Conservation (phyloP, 2,888 invertebrate species). For the Drosophila mayaguana region DNA sequence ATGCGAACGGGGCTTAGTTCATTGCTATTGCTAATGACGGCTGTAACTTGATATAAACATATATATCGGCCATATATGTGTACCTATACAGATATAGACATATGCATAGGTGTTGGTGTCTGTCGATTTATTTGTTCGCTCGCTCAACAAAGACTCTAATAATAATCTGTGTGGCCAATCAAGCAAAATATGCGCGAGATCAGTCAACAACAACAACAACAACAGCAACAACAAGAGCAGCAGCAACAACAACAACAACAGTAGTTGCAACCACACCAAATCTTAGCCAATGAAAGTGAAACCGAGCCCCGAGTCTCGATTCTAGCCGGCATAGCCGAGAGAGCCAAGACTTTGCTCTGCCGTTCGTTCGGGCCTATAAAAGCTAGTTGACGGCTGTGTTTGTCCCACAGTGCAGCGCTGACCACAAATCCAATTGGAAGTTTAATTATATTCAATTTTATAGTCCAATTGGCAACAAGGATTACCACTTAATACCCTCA, state of each 20-base stretch:
- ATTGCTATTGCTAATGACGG: conserved; percentile 81
- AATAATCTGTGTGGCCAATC: conserved; percentile 82
- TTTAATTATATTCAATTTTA: conserved; percentile 82
- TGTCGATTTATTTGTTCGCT: conserved; percentile 76
- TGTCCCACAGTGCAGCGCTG: conserved; percentile 83
- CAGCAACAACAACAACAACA: conserved; percentile 33
- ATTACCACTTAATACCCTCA: conserved; percentile 28
- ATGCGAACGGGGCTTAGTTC: conserved; percentile 72
- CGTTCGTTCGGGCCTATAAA: conserved; percentile 81
- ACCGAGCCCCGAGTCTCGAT: conserved; percentile 63
- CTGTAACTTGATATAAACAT: conserved; percentile 60
- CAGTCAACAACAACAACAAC: conserved; percentile 69
- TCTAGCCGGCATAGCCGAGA: conserved; percentile 57
- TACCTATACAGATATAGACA: neutral
- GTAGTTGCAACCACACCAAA: conserved; percentile 53
- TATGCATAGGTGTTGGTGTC: conserved; percentile 34
- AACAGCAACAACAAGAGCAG: no score
- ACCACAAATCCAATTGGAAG: conserved; percentile 85
- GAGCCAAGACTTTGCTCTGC: conserved; percentile 21
- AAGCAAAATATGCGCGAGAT: conserved; percentile 82
- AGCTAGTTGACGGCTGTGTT: conserved; percentile 75
- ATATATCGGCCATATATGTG: conserved; percentile 4
- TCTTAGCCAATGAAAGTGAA: conserved; percentile 76
- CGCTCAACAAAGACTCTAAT: conserved; percentile 76
- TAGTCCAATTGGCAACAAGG: conserved; percentile 83